phyloP scores from a whole-genome alignment of 2,797 vertebrate species.

The Podarcis siculus region DNA sequence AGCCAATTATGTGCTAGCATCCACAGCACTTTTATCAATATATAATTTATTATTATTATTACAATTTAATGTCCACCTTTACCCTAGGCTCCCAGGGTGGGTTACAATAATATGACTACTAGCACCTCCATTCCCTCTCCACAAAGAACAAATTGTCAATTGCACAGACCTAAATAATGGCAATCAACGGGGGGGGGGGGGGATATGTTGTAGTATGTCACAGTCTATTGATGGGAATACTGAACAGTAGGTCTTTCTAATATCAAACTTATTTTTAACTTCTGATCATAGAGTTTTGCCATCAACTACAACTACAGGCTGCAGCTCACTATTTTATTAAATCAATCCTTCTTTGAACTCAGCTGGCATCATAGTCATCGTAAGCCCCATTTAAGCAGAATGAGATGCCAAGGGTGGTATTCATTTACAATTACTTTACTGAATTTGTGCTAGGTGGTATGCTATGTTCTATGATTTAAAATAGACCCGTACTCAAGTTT shows the following conservation, averaged over 20 bases:
- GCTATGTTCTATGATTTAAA: background rate
- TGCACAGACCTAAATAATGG: too few relatives aligned
- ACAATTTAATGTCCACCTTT: too few relatives aligned
- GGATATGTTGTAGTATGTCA: background rate
- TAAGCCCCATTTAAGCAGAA: background rate
- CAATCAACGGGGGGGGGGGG: too few relatives aligned
- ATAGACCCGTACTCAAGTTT: too few relatives aligned
- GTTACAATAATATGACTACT: too few relatives aligned
- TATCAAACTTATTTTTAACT: background rate
- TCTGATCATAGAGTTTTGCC: background rate
- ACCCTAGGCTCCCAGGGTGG: too few relatives aligned
- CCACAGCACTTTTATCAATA: too few relatives aligned
- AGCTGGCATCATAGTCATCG: background rate
- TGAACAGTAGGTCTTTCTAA: background rate
- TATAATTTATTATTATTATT: too few relatives aligned
- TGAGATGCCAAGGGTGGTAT: background rate
- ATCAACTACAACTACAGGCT: background rate
- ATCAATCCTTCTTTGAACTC: slow-evolving; percentile 4
- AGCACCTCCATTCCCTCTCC: too few relatives aligned
- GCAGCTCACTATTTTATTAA: slow-evolving; percentile 18
- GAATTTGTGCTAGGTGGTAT: background rate
- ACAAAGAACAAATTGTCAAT: too few relatives aligned
- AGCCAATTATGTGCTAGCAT: too few relatives aligned
- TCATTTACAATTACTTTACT: background rate
- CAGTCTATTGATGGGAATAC: background rate